These are phyloP conservation scores for Lates calcarifer DNA, from an alignment of 2,113 vertebrate genomes.

Conservation along the genomic window DNA sequence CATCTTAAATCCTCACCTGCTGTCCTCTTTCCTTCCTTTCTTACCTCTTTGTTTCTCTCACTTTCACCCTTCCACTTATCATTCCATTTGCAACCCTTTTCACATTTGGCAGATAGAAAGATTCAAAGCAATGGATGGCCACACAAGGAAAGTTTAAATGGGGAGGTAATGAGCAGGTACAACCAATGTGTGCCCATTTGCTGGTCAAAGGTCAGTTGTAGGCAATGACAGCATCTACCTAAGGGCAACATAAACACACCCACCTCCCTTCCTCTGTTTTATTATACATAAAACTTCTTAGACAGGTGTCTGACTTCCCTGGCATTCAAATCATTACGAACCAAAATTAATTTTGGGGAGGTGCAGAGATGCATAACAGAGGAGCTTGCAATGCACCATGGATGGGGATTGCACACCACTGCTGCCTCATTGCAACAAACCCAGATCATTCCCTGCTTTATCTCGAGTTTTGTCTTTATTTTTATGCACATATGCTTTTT, in stretches of 20 bases:
- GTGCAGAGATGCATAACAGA: too few species aligned
- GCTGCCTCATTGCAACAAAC: not conserved
- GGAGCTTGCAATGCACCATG: not conserved
- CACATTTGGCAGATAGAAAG: not conserved
- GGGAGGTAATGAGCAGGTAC: not conserved
- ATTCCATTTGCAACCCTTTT: not conserved
- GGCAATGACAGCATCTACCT: too few species aligned
- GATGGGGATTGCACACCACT: not conserved
- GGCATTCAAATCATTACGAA: too few species aligned
- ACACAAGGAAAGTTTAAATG: not conserved
- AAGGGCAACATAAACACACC: slow-evolving; percentile 35
- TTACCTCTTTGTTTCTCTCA: not conserved
- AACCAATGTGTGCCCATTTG: not conserved
- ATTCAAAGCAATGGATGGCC: not conserved
- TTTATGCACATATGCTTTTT: not conserved
- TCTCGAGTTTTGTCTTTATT: not conserved
- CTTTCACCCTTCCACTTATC: not conserved
- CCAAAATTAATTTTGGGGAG: too few species aligned
- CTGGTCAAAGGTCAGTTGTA: slow-evolving; percentile 7
- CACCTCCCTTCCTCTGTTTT: not conserved
- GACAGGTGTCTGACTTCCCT: too few species aligned
- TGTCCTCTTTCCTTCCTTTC: not conserved
- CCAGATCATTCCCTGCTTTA: not conserved
- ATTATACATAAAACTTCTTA: too few species aligned
- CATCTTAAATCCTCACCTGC: too few species aligned